These are phyloP conservation scores for Muntiacus muntjak DNA, from an alignment of 2,113 vertebrate genomes.

Conservation along the genomic window DNA sequence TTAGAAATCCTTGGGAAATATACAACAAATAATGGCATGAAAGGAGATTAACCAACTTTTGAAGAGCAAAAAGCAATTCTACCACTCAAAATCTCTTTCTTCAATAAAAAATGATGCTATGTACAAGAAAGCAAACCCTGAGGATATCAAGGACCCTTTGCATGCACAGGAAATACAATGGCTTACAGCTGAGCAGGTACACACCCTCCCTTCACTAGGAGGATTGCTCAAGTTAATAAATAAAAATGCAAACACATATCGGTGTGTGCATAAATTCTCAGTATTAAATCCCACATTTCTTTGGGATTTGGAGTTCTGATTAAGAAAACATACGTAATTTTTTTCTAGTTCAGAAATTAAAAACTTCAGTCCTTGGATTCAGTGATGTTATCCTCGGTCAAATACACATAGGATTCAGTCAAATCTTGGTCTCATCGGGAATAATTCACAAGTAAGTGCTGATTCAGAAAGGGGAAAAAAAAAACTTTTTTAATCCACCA, in stretches of 20 bases:
- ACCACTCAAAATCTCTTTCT: background rate
- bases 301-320: background rate
- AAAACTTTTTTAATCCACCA: background rate
- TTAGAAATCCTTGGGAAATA: conserved; percentile 8
- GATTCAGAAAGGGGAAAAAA: background rate
- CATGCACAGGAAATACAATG: background rate
- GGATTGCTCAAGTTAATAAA: background rate
- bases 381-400: background rate
- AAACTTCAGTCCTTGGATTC: background rate
- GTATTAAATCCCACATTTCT: background rate
- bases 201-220: background rate
- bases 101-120: background rate
- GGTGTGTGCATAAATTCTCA: background rate
- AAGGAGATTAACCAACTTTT: background rate
- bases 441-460: background rate
- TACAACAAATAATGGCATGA: background rate
- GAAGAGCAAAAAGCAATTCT: background rate
- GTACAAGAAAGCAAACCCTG: background rate
- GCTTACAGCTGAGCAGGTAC: background rate
- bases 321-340: background rate
- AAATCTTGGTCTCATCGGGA: background rate
- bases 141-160: background rate
- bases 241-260: background rate
- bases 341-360: background rate
- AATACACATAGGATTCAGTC: background rate